Evolutionary conservation across 2,888 invertebrate species (phyloP).

Genomic region (Agrochola circellaris): DNA sequence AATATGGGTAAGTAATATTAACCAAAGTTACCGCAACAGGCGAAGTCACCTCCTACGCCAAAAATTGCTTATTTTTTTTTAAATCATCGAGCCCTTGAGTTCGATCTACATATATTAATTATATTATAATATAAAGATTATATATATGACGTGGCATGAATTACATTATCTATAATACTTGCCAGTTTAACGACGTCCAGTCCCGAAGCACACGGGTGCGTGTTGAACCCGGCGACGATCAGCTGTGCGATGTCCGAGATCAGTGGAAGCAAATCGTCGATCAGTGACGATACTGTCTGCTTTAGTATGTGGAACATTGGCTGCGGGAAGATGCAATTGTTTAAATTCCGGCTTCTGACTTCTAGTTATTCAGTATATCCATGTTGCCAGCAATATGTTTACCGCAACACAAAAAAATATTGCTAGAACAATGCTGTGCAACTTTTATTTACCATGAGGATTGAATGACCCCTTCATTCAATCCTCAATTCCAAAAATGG

Average conservation of each 20-base stretch:
- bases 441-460: neutral
- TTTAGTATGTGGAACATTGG: constrained; percentile 94
- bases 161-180: constrained; percentile 60
- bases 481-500: too few species aligned
- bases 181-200: constrained; percentile 94
- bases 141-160: neutral
- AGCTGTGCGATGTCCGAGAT: constrained; percentile 93
- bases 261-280: constrained; percentile 93
- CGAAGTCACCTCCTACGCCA: neutral
- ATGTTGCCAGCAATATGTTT: neutral
- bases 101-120: too few species aligned
- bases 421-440: neutral
- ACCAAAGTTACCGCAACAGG: neutral
- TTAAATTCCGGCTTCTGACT: neutral
- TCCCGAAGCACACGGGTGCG: constrained; percentile 93
- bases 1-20: neutral
- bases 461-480: too few species aligned
- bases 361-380: neutral
- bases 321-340: constrained; percentile 79
- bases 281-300: constrained; percentile 93
- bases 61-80: neutral
- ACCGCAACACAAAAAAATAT: neutral
- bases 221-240: constrained; percentile 92
- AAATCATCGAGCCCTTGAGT: neutral
- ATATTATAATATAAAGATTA: neutral